These are phyloP conservation scores for Poecilia latipinna DNA, from an alignment of 2,113 vertebrate species.

Conservation along the genomic window DNA sequence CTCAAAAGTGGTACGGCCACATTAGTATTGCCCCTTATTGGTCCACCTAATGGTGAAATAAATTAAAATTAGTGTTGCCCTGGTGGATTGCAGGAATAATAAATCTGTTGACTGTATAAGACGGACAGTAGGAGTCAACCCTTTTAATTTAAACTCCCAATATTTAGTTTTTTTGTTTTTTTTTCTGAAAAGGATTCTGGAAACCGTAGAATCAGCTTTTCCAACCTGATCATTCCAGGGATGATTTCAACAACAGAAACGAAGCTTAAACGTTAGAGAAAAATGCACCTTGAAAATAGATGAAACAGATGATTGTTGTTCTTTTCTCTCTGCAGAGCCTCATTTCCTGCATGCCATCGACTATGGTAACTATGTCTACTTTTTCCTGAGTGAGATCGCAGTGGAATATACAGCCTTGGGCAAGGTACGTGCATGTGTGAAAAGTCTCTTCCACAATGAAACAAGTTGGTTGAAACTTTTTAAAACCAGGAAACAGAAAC, in stretches of 20 bases:
- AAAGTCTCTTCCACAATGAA: background rate
- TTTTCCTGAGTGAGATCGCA: conserved; percentile 92
- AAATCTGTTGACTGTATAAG: background rate
- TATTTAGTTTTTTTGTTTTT: too few species aligned
- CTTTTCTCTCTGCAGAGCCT: conserved; percentile 80
- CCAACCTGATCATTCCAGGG: background rate
- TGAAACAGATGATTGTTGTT: background rate
- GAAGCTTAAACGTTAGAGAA: background rate
- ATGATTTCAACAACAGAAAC: background rate
- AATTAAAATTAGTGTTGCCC: background rate
- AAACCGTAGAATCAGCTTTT: background rate
- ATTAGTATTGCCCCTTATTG: background rate
- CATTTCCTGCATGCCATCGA: conserved; percentile 89
- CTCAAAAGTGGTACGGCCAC: background rate
- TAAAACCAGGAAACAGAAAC: background rate
- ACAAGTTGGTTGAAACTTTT: background rate
- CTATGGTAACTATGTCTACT: conserved; percentile 88
- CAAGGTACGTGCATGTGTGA: conserved; percentile 78
- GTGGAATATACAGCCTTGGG: conserved; percentile 88
- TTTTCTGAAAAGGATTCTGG: background rate
- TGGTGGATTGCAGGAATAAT: background rate
- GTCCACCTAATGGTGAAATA: background rate
- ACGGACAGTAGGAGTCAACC: background rate
- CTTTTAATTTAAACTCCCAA: background rate
- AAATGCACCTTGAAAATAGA: conserved; percentile 3